These are phyloP conservation scores for Montipora foliosa DNA, from an alignment of 64 coral and sea anemone species.

Conservation along the genomic window DNA sequence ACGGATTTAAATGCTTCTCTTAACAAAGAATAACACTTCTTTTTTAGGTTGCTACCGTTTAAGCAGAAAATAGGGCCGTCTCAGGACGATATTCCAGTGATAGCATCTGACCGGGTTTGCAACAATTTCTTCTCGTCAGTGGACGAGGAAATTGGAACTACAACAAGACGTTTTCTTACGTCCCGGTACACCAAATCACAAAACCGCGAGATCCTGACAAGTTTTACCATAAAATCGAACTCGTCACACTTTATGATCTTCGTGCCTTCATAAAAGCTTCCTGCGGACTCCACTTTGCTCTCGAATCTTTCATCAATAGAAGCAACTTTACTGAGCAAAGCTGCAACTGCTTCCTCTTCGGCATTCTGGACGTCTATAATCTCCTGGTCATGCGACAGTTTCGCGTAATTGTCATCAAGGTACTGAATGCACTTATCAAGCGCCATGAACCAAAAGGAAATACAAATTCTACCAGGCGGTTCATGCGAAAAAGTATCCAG, in stretches of 20 bases:
- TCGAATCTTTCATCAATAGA: not conserved
- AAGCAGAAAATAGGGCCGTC: not conserved
- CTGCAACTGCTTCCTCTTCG: not conserved
- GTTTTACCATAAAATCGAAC: slow-evolving; percentile 28
- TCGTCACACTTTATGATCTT: slow-evolving; percentile 8
- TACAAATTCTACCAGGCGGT: not conserved
- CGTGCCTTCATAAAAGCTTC: slow-evolving; percentile 42
- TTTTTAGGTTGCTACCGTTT: slow-evolving; percentile 1
- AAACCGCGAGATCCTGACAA: not conserved
- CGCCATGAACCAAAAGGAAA: not conserved
- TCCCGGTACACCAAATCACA: slow-evolving; percentile 17
- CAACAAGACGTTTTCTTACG: not conserved
- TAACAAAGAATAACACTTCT: slow-evolving; percentile 26
- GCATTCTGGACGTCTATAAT: not conserved
- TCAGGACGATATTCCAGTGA: not conserved
- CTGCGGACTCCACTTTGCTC: not conserved
- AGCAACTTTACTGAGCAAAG: not conserved
- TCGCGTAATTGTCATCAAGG: slow-evolving; percentile 25
- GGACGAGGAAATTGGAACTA: not conserved
- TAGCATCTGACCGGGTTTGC: not conserved
- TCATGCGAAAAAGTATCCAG: not conserved
- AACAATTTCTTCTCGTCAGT: not conserved
- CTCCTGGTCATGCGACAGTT: not conserved
- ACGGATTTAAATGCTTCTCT: slow-evolving; percentile 50
- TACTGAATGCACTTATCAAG: not conserved